Evolutionary conservation across 2,888 invertebrate species (phyloP).

Genomic region (Petrolisthes cinctipes): DNA sequence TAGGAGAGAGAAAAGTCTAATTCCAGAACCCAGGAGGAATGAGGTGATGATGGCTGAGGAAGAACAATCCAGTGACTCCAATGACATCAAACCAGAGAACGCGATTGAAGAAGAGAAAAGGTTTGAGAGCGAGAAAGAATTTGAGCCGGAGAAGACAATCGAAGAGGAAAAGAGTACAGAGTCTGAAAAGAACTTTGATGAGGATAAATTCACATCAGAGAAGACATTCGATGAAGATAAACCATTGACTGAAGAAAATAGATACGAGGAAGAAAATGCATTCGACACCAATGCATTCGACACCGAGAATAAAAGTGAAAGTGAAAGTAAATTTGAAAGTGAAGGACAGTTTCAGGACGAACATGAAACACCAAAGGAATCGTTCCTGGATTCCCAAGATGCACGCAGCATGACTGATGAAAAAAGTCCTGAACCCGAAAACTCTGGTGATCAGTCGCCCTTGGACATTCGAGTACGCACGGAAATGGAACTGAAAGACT

Average conservation of each 20-base stretch:
- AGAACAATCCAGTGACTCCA: conserved; percentile 22
- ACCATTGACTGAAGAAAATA: conserved; percentile 22
- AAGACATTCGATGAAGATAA: conserved; percentile 36
- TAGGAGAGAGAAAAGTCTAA: conserved; percentile 26
- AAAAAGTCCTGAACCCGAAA: conserved; percentile 37
- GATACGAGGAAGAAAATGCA: conserved; percentile 33
- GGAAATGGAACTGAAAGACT: conserved; percentile 55
- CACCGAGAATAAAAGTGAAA: conserved; percentile 30
- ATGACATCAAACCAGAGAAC: conserved; percentile 12
- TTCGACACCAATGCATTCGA: conserved; percentile 26
- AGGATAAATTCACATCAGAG: conserved; percentile 13
- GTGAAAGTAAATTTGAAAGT: conserved; percentile 28
- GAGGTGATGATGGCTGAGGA: conserved; percentile 45
- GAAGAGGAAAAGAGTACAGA: conserved; percentile 21
- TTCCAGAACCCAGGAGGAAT: not conserved
- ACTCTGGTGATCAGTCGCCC: conserved; percentile 29
- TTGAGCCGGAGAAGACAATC: conserved; percentile 30
- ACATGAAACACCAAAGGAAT: conserved; percentile 38
- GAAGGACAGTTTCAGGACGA: conserved; percentile 32
- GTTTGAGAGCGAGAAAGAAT: conserved; percentile 35
- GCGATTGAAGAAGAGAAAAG: conserved; percentile 25
- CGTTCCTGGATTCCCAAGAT: conserved; percentile 48
- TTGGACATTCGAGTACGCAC: conserved; percentile 52
- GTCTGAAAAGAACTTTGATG: conserved; percentile 24
- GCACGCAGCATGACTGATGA: conserved; percentile 36